A percentile compares a stretch with the other conserved stretches of the same genome.
phyloP scores from a whole-genome alignment of 2,113 vertebrate species.

The Colius striatus region DNA sequence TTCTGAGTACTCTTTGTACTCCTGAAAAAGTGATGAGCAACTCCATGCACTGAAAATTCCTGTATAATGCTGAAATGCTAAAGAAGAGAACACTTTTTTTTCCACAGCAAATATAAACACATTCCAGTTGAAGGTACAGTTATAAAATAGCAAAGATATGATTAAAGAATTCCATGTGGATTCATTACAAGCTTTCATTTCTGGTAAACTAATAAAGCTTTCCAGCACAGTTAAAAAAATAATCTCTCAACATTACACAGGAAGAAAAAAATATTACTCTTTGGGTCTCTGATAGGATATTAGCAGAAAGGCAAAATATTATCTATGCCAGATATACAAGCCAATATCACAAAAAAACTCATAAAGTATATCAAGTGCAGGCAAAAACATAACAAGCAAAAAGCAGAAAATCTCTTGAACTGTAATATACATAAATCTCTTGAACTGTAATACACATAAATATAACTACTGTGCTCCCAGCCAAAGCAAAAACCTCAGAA shows the following conservation, averaged over 20 bases:
- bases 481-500: slow-evolving; percentile 69
- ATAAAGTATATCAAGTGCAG: slow-evolving; percentile 75
- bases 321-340: slow-evolving; percentile 75
- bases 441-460: slow-evolving; percentile 76
- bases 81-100: slow-evolving; percentile 34
- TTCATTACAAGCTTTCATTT: slow-evolving; percentile 75
- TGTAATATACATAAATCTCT: slow-evolving; percentile 68
- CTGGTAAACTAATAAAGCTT: slow-evolving; percentile 78
- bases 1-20: slow-evolving; percentile 57
- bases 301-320: slow-evolving; percentile 74
- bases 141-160: slow-evolving; percentile 72
- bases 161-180: slow-evolving; percentile 75
- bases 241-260: slow-evolving; percentile 69
- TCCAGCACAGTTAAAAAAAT: slow-evolving; percentile 72
- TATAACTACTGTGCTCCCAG: slow-evolving; percentile 67
- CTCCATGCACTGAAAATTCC: slow-evolving; percentile 58
- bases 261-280: slow-evolving; percentile 71
- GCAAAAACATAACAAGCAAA: slow-evolving; percentile 77
- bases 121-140: slow-evolving; percentile 70
- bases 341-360: slow-evolving; percentile 72
- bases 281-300: slow-evolving; percentile 70
- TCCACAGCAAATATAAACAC: slow-evolving; percentile 64
- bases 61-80: slow-evolving; percentile 52
- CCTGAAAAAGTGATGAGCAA: slow-evolving; percentile 56
- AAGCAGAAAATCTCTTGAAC: slow-evolving; percentile 79